Percentiles rank a stretch among this genome's conserved stretches.
Evolutionary conservation across 2,888 invertebrate species (phyloP).

Genomic region (Cephus pulcher): DNA sequence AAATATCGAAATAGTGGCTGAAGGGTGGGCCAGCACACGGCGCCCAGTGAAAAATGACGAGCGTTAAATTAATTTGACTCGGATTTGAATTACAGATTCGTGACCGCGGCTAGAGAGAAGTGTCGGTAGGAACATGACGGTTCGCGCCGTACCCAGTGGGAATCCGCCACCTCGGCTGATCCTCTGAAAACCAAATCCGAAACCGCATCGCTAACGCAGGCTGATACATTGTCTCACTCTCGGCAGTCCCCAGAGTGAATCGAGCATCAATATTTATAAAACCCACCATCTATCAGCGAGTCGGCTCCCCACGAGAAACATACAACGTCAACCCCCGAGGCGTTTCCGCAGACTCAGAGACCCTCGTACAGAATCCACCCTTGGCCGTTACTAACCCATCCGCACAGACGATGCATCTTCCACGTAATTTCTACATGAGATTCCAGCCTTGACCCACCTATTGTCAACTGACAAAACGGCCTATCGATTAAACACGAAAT

Average conservation of each 20-base stretch:
- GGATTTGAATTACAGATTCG: slow-evolving; percentile 52
- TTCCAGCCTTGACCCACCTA: not conserved
- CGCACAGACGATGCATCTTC: not conserved
- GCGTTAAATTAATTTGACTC: slow-evolving; percentile 59
- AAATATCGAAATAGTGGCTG: slow-evolving; percentile 38
- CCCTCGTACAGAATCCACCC: not conserved
- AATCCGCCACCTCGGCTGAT: slow-evolving; percentile 20
- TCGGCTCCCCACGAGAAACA: not conserved
- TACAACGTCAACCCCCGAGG: not conserved
- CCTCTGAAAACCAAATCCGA: not conserved
- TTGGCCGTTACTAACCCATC: not conserved
- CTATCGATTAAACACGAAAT: not conserved
- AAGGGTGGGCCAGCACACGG: slow-evolving; percentile 18
- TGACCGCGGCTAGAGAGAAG: slow-evolving; percentile 15
- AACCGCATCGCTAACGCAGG: slow-evolving; percentile 5
- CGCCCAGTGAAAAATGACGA: slow-evolving; percentile 54
- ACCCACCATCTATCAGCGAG: slow-evolving; percentile 37
- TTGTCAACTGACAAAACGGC: not conserved
- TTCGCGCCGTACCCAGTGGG: slow-evolving; percentile 34
- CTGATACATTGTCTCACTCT: slow-evolving; percentile 4
- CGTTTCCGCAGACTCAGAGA: not conserved
- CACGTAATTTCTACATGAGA: not conserved
- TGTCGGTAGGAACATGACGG: slow-evolving; percentile 35
- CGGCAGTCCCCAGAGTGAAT: slow-evolving; percentile 7
- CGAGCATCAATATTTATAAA: slow-evolving; percentile 45